These are phyloP conservation scores for Glaucomys volans DNA, from an alignment of 2,113 vertebrate genomes.

Conservation along the genomic window DNA sequence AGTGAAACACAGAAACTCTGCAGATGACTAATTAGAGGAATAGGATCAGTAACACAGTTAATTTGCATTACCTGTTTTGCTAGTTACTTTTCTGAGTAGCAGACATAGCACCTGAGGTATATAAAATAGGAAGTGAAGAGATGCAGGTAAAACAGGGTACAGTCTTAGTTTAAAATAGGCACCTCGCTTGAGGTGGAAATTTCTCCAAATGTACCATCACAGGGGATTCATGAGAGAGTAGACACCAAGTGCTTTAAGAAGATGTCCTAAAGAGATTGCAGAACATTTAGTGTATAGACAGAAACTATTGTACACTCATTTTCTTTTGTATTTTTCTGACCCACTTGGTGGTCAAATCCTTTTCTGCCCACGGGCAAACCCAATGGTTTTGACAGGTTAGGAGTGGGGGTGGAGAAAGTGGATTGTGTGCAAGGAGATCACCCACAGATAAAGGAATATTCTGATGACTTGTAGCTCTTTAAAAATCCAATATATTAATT, in stretches of 20 bases:
- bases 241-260: not conserved
- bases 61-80: not conserved
- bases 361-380: not conserved
- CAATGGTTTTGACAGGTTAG: accelerated
- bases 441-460: not conserved
- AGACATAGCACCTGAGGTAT: not conserved
- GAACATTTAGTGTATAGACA: too few relatives aligned
- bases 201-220: not conserved
- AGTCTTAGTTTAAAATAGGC: not conserved
- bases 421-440: not conserved
- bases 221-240: not conserved
- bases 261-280: not conserved
- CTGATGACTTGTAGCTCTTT: not conserved
- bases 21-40: not conserved
- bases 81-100: not conserved
- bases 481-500: not conserved
- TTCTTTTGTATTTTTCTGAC: not conserved
- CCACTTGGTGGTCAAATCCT: not conserved
- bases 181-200: not conserved
- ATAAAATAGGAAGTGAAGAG: not conserved
- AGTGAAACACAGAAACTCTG: not conserved
- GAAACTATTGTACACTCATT: not conserved
- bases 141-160: not conserved
- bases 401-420: accelerated
- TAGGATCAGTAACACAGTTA: not conserved